Base-by-base conservation (phyloP, 2,888 invertebrate genomes). In the Eugnorisma glareosa region DNA sequence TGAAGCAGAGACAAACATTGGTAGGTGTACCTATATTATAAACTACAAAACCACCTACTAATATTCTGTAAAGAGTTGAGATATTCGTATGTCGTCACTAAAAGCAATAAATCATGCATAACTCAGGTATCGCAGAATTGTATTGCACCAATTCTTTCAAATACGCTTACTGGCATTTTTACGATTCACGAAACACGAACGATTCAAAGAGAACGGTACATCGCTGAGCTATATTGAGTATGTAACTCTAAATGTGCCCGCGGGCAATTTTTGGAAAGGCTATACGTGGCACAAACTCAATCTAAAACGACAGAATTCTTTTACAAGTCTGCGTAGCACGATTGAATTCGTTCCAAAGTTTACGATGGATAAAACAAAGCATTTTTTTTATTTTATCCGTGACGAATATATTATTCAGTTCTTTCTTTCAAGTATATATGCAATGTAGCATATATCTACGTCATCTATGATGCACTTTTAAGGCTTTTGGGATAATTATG, bases 181-280 rank as follows among this genome's bases (percentile, higher is more conserved):
- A 7, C 61, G 43, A 78, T 79, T 72, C 84, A 83, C 68, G 63
- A 86, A 84, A 83, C 83, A 51, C 73, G 67, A 68, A 69, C 64
- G 68, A 57, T 69, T 73, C 79, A 83, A 83, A 84, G 84, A 63
- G 72, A 83, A 71, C 54, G 71, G 21, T 61, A 63, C 61, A n/a
- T 57, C 35, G 70, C 48, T 57, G 83, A 48, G 63, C 69, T 70
- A 48, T 78, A 79, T 69, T 61, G 86, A 83, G 67, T 51, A 67
- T 37, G 86, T 61, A 73, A 77, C 28, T 59, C 71, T 83, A 86
- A 86, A 83, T 78, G 79, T 75, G 84, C 74, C 83, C 48, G 43
- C 45, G 28, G 31, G 86, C 84, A 59, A 67, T 73, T 83, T 84
- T 83, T 59, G 72, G 68, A 74, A 71, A 35, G 61, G 48, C 63